phyloP scores from a whole-genome alignment of 30 jellyfish, hydroid and myxozoan species.

The Euphysa ruthae region DNA sequence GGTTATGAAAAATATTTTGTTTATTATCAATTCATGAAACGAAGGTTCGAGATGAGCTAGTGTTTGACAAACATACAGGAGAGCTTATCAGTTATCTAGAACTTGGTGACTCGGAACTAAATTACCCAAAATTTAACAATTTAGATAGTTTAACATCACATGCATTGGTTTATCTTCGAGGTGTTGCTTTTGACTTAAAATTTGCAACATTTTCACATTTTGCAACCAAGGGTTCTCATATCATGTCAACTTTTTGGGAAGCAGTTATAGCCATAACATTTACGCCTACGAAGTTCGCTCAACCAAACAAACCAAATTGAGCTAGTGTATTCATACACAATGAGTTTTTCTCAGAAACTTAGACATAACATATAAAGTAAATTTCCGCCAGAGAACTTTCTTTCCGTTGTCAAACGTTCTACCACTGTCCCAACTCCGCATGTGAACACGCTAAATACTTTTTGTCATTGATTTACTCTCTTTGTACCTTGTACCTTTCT shows the following conservation, averaged over 20 bases:
- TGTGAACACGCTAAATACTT: too few relatives aligned
- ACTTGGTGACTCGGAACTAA: conserved; percentile 28
- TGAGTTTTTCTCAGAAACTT: too few relatives aligned
- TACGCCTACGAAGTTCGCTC: too few relatives aligned
- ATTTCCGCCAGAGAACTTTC: too few relatives aligned
- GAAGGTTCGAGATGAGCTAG: conserved; percentile 32
- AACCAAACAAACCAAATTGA: too few relatives aligned
- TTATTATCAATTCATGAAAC: conserved; percentile 43
- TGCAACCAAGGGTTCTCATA: conserved; percentile 40
- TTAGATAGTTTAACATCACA: conserved; percentile 33
- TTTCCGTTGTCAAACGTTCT: too few relatives aligned
- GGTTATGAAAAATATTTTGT: conserved; percentile 38
- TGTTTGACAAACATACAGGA: conserved; percentile 24
- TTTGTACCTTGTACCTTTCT: too few relatives aligned
- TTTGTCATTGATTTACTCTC: too few relatives aligned
- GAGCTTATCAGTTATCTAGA: conserved; percentile 37
- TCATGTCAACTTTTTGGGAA: conserved; percentile 46
- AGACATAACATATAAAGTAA: too few relatives aligned
- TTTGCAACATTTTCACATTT: conserved; percentile 35
- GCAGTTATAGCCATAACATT: conserved; percentile 37
- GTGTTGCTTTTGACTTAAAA: conserved; percentile 35
- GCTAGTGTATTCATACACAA: too few relatives aligned
- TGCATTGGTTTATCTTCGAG: conserved; percentile 39
- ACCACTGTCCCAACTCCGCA: too few relatives aligned
- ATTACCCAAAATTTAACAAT: conserved; percentile 20